Base-by-base conservation (phyloP, 2,888 invertebrate genomes). In the Diaprepes abbreviatus region DNA sequence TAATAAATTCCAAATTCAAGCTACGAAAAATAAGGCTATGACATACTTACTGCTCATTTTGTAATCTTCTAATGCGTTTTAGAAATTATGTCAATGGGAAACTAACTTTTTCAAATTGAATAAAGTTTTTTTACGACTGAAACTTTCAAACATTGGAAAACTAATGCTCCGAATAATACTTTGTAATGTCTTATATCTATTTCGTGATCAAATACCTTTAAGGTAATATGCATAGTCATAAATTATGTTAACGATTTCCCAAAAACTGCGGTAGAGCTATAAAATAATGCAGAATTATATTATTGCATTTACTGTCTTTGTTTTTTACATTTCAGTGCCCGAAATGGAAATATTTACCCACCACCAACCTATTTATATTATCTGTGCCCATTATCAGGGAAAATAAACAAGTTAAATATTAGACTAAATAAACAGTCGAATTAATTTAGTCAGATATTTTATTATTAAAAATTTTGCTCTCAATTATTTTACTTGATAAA, bases 171-270 rank as follows among this genome's bases (percentile, higher is more conserved):
- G 57, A 65, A 65, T 65, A 16, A 24, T 28, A 19, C 31, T 59
- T 43, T 45, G 19, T 45, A 36, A 65, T 43, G 21, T 55, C 45
- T 57, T 45, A 31, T 65, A 57, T 65, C 65, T 65, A 31, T 59
- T 66, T 31, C 66, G 66, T 66, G 66, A 58, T 66, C 66, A 66
- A 66, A 66, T 66, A 24, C 50, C 38, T 66, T 59, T 59, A 28
- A 17, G 31, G 66, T 66, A 59, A 54, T 66, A 24, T 66, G 66
- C 66, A 66, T 66, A 48, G 50, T 19, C 58, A 66, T 66, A 66
- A 66, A 66, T 66, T 66, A 38, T 17, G 14, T 50, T 55, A 65
- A 65, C 65, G 65, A 65, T 62, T 62, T 62, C 35, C 50, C 48
- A 50, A 50, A 21, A 62, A 28, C 21, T 62, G 48, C 62, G 33